Percentiles rank a stretch among this genome's conserved stretches.
phyloP scores from a whole-genome alignment of 2,113 vertebrate genomes.

The Fukomys damarensis region DNA sequence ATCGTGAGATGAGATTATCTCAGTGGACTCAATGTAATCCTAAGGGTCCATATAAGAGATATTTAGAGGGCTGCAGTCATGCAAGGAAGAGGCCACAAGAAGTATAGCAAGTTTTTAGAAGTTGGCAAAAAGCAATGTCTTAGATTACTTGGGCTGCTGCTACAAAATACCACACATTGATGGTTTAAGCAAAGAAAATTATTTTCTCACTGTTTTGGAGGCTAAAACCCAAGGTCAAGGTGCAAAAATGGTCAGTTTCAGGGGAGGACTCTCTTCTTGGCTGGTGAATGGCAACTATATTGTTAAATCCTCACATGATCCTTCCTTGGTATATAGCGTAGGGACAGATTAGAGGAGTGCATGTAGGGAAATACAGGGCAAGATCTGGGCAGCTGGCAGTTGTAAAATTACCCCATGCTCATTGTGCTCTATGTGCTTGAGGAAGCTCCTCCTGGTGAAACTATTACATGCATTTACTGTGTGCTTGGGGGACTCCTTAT shows the following conservation, averaged over 20 bases:
- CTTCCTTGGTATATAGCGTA: too few relatives aligned
- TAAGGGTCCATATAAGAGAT: neutral
- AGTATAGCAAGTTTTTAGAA: neutral
- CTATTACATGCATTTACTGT: neutral
- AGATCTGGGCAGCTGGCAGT: neutral
- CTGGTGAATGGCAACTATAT: neutral
- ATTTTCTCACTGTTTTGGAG: neutral
- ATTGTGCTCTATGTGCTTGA: neutral
- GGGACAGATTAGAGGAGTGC: neutral
- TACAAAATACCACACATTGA: neutral
- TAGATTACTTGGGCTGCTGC: neutral
- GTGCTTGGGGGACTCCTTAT: neutral
- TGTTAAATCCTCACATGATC: neutral
- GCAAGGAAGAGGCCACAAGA: neutral
- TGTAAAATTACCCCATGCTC: neutral
- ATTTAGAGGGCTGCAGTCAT: neutral
- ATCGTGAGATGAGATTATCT: neutral
- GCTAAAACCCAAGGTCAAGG: neutral
- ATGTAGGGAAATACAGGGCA: neutral
- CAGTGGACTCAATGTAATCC: neutral
- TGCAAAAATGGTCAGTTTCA: neutral
- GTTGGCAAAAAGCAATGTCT: neutral
- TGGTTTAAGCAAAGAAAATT: neutral
- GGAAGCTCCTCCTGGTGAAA: neutral
- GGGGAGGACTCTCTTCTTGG: neutral